Conservation (phyloP, 2,888 invertebrate genomes). For the Clivina fossor region DNA sequence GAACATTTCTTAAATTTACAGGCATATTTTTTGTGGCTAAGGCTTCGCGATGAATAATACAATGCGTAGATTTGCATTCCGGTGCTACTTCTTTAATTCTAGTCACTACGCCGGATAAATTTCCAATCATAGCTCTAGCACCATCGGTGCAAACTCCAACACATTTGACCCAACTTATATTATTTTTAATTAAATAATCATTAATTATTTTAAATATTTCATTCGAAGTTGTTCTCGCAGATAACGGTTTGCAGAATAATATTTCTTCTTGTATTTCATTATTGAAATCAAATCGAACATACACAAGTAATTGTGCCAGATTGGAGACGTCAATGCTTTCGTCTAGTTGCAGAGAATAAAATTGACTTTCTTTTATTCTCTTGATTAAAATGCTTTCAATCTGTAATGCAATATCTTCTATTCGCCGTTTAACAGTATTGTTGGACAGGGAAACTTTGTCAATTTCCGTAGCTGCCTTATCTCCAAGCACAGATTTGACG, state of each 20-base stretch:
- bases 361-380: constrained; percentile 38
- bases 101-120: constrained; percentile 31
- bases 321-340: constrained; percentile 38
- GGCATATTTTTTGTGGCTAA: constrained; percentile 39
- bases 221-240: constrained; percentile 28
- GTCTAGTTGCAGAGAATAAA: constrained; percentile 42
- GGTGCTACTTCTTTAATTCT: constrained; percentile 41
- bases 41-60: too few species aligned
- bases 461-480: constrained; percentile 44
- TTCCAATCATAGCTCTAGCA: constrained; percentile 40
- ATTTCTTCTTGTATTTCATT: constrained; percentile 37
- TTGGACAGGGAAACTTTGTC: constrained; percentile 44
- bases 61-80: constrained; percentile 38
- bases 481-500: constrained; percentile 19
- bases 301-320: constrained; percentile 42
- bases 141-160: constrained; percentile 35
- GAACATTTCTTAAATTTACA: constrained; percentile 28
- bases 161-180: constrained; percentile 27
- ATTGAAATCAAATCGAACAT: constrained; percentile 43
- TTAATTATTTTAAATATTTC: constrained; percentile 35
- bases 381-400: constrained; percentile 43
- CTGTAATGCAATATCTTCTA: constrained; percentile 43
- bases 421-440: constrained; percentile 45
- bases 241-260: constrained; percentile 38
- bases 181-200: constrained; percentile 27